A percentile compares a stretch with the other conserved stretches of the same genome.
These are phyloP conservation scores for Hirtodrosophila confusa DNA, from an alignment of 2,888 invertebrate genomes.

Conservation along the genomic window DNA sequence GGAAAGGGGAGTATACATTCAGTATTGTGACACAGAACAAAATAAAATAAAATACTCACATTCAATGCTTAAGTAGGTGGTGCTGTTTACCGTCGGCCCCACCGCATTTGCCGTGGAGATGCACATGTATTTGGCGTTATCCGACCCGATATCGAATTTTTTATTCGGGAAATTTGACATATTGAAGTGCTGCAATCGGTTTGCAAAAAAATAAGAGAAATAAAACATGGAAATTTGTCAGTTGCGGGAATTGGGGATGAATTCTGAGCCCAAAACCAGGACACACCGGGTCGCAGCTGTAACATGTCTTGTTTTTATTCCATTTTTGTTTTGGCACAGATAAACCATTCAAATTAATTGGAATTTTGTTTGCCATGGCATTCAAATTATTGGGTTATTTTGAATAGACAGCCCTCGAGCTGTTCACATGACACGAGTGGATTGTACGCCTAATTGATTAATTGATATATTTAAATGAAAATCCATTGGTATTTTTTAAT, in stretches of 20 bases:
- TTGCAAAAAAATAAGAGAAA: slow-evolving; percentile 36
- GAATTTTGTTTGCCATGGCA: slow-evolving; percentile 30
- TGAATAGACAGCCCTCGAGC: slow-evolving; percentile 21
- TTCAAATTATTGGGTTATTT: slow-evolving; percentile 14
- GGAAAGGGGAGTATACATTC: slow-evolving; percentile 2
- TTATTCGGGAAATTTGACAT: slow-evolving; percentile 92
- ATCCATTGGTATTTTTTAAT: background rate
- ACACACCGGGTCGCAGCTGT: slow-evolving; percentile 17
- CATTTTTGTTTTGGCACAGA: slow-evolving; percentile 8
- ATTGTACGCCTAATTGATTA: slow-evolving; percentile 27
- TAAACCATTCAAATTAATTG: slow-evolving; percentile 52
- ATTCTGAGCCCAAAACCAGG: slow-evolving; percentile 3
- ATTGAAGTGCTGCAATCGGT: slow-evolving; percentile 89
- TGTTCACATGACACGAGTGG: slow-evolving; percentile 20
- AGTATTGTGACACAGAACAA: background rate
- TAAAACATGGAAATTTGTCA: slow-evolving; percentile 39
- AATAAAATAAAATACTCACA: slow-evolving; percentile 87
- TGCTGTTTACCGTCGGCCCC: slow-evolving; percentile 92
- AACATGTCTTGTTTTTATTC: slow-evolving; percentile 11
- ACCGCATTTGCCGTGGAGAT: slow-evolving; percentile 91
- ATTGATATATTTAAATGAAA: slow-evolving; percentile 1
- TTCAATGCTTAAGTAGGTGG: slow-evolving; percentile 94
- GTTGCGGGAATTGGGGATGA: slow-evolving; percentile 35
- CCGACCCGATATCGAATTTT: slow-evolving; percentile 90
- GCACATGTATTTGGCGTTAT: slow-evolving; percentile 93